phyloP scores from a whole-genome alignment of 2,888 invertebrate genomes.

The Hermodice carunculata region DNA sequence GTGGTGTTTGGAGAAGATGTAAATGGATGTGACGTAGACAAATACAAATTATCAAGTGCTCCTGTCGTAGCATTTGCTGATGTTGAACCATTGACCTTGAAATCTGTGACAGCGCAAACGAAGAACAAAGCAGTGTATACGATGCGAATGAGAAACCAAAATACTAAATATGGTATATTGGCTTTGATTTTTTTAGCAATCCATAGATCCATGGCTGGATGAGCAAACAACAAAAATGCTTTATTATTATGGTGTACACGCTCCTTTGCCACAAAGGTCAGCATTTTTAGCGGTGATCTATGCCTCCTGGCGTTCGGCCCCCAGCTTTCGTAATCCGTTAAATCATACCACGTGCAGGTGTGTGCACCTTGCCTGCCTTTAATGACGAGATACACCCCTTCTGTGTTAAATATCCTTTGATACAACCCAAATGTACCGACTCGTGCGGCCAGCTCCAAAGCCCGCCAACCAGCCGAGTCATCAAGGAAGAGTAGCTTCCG shows the following conservation, averaged over 20 bases:
- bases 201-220: constrained; percentile 19
- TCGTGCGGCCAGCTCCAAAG: constrained; percentile 23
- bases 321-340: constrained; percentile 30
- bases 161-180: constrained; percentile 12
- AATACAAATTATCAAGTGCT: too few species aligned
- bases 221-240: background rate
- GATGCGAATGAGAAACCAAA: constrained; percentile 18
- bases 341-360: constrained; percentile 22
- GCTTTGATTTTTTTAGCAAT: constrained; percentile 6
- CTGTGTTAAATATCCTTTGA: constrained; percentile 21
- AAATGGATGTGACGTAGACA: too few species aligned
- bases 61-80: too few species aligned
- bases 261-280: constrained; percentile 18
- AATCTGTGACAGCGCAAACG: constrained; percentile 7
- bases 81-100: background rate
- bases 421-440: constrained; percentile 17
- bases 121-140: constrained; percentile 16
- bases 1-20: too few species aligned
- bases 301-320: constrained; percentile 4
- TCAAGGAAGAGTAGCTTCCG: constrained; percentile 11
- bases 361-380: constrained; percentile 17
- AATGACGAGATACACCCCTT: constrained; percentile 19
- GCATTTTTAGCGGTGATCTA: constrained; percentile 16
- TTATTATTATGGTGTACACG: constrained; percentile 1
- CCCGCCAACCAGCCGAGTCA: constrained; percentile 16